Base-by-base conservation (phyloP, 2,888 invertebrate genomes). In the Rotaria macrura region DNA sequence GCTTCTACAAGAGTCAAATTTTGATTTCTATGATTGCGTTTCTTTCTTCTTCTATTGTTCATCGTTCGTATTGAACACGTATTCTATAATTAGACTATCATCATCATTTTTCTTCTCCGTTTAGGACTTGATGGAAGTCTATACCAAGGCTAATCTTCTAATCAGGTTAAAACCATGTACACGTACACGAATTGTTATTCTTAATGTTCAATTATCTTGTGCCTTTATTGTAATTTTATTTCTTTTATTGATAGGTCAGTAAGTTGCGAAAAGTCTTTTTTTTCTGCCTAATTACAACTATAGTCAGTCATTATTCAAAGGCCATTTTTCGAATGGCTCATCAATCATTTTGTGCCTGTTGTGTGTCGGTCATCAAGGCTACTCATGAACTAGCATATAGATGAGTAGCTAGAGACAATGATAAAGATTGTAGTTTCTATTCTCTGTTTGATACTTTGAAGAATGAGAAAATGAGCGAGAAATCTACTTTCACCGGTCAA, bases 311-410 rank as follows among this genome's bases (percentile, higher is more conserved):
- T 34, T 34, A 65, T 12, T 47, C 12, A 65, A 65, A 65, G 65
- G 65, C 65, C 65, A 65, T 12, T 65, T 65, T 65, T 65, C 20
- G 34, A 20, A 65, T 65, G 65, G 65, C 65, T 65, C 65, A 65
- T 65, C 65, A 38, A 65, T 65, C 65, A 65, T 65, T 65, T 20
- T 34, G 25, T 65, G 34, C 34, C 34, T 38, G 34, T 34, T 65
- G 65, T 65, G 65, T 34, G 34, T 65, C 65, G 65, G 65, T 65
- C 65, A 65, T 65, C 65, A 65, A 65, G 65, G 65, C 14, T 65
- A 65, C 38, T 65, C 20, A 34, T 34, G n/a, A 20, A 65, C 65
- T 29, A 65, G 65, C 17, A 65, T 34, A 65, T 65, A 34, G 25
- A 54, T 54, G 25, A 54, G 9, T 52, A 52, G 52, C 7, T 17